Conservation (phyloP, 23 tunicate species). For the Trididemnum clinides region DNA sequence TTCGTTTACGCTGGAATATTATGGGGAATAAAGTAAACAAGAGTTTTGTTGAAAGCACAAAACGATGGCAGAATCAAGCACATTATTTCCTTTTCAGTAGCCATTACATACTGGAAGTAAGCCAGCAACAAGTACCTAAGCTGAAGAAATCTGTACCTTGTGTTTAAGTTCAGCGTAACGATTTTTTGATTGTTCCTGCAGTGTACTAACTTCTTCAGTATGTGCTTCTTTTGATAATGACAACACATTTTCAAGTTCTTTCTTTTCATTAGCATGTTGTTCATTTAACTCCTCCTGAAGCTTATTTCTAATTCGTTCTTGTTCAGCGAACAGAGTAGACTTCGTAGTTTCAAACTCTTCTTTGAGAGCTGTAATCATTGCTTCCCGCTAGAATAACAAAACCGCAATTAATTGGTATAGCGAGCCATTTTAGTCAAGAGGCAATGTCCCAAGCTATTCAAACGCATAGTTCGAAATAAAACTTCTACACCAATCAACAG, state of each 20-base stretch:
- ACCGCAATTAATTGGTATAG: background rate
- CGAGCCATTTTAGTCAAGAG: too few species aligned
- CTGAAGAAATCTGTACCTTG: slow-evolving; percentile 32
- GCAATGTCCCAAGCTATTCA: too few species aligned
- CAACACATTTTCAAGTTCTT: slow-evolving; percentile 1
- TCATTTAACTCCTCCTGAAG: slow-evolving; percentile 7
- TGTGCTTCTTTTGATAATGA: slow-evolving; percentile 16
- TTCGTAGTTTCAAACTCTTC: slow-evolving; percentile 26
- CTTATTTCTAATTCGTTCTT: background rate
- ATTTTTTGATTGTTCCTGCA: slow-evolving; percentile 51
- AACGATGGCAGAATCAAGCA: too few species aligned
- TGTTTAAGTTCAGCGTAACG: slow-evolving; percentile 67
- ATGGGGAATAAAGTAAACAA: too few species aligned
- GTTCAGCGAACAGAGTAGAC: background rate
- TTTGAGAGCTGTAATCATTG: background rate
- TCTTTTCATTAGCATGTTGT: slow-evolving; percentile 3
- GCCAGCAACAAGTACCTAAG: too few species aligned
- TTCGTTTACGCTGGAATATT: too few species aligned
- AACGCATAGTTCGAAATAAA: too few species aligned
- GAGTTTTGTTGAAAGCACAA: too few species aligned
- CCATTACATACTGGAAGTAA: too few species aligned
- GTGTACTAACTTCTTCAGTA: slow-evolving; percentile 1
- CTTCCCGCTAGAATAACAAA: slow-evolving; percentile 33
- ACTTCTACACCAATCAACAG: too few species aligned
- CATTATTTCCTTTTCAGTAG: too few species aligned